Percentiles rank a stretch among this genome's conserved stretches.
These are phyloP conservation scores for Mola mola DNA, from an alignment of 2,113 vertebrate genomes.

Conservation along the genomic window DNA sequence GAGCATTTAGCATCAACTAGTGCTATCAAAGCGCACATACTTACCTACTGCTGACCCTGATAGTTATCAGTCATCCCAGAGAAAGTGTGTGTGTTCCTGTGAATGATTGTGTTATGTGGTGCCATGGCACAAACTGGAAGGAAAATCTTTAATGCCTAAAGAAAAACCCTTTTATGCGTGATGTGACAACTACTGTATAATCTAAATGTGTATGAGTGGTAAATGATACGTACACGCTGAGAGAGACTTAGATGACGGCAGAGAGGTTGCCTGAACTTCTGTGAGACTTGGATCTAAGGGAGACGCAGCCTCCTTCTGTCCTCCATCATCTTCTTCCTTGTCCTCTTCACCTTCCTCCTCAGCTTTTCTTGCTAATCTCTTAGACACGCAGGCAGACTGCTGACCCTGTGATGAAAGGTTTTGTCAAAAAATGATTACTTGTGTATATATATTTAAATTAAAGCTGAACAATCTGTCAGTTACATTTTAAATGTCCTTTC, in stretches of 20 bases:
- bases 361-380: constrained; percentile 78
- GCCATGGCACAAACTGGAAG: neutral
- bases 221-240: constrained; percentile 94
- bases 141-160: constrained; percentile 4
- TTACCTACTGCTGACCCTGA: constrained; percentile 71
- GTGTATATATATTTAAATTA: neutral
- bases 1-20: constrained; percentile 22
- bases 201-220: constrained; percentile 79
- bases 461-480: too few relatives aligned
- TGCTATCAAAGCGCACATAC: constrained; percentile 64
- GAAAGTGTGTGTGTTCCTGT: constrained; percentile 16
- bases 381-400: constrained; percentile 49
- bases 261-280: constrained; percentile 87
- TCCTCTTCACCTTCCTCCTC: constrained; percentile 75
- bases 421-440: constrained; percentile 4
- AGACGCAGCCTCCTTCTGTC: constrained; percentile 70
- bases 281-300: constrained; percentile 91
- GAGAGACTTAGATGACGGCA: constrained; percentile 87
- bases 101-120: constrained; percentile 32
- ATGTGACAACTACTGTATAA: constrained; percentile 39
- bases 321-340: constrained; percentile 55
- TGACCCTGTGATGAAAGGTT: constrained; percentile 65
- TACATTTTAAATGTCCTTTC: neutral
- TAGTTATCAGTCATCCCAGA: constrained; percentile 43
- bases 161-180: constrained; percentile 29